Conservation (phyloP, 2,888 invertebrate species). For the Sesia bembeciformis region DNA sequence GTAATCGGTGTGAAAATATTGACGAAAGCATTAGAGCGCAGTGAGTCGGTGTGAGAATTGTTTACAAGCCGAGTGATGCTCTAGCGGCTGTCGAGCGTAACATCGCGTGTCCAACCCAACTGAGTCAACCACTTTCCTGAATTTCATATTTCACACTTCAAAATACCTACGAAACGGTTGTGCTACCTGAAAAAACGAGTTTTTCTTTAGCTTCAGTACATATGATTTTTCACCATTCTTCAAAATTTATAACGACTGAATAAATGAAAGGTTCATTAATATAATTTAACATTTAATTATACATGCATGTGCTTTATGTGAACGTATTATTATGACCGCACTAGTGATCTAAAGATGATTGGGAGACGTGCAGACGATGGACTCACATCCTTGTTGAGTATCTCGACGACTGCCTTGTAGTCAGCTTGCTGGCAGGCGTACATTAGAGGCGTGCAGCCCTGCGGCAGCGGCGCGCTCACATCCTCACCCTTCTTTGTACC, state of each 20-base stretch:
- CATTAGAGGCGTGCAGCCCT: slow-evolving; percentile 90
- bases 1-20: slow-evolving; percentile 22
- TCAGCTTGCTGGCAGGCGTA: slow-evolving; percentile 93
- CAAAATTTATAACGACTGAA: too few species aligned
- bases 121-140: slow-evolving; percentile 14
- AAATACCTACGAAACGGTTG: not conserved
- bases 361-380: slow-evolving; percentile 4
- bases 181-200: too few species aligned
- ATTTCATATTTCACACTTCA: not conserved
- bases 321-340: not conserved
- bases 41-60: slow-evolving; percentile 18
- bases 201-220: too few species aligned
- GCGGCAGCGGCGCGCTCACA: slow-evolving; percentile 63
- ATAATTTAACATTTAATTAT: too few species aligned
- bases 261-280: too few species aligned
- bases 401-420: slow-evolving; percentile 82
- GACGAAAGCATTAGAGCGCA: slow-evolving; percentile 22
- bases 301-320: too few species aligned
- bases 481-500: slow-evolving; percentile 42
- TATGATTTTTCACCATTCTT: too few species aligned
- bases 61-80: slow-evolving; percentile 35
- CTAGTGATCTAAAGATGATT: slow-evolving; percentile 1
- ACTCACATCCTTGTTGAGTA: slow-evolving; percentile 85
- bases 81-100: not conserved
- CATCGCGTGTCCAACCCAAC: slow-evolving; percentile 45